Conservation (phyloP, 2,113 vertebrate genomes). For the Rafetus swinhoei region DNA sequence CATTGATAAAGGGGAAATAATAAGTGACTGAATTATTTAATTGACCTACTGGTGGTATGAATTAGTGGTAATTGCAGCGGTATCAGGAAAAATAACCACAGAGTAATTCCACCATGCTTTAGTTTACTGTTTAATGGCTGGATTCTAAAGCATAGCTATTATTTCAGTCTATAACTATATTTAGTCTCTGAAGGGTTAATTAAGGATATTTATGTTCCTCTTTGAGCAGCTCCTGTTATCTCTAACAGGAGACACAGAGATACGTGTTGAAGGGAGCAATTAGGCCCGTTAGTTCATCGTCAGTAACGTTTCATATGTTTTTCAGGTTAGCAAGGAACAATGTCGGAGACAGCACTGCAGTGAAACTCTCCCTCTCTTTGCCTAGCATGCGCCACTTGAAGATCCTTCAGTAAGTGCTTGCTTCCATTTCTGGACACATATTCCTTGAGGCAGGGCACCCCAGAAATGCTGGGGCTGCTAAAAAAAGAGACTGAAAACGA, state of each 20-base stretch:
- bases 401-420: constrained; percentile 83
- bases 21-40: not conserved
- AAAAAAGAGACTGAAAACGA: not conserved
- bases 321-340: constrained; percentile 82
- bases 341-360: constrained; percentile 77
- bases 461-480: accelerated
- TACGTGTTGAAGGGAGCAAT: not conserved
- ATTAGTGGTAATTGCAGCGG: not conserved
- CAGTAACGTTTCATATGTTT: not conserved
- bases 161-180: not conserved
- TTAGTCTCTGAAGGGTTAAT: not conserved
- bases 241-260: not conserved
- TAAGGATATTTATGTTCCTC: not conserved
- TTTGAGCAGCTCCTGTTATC: not conserved
- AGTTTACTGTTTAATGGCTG: not conserved
- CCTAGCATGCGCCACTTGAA: constrained; percentile 72
- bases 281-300: not conserved
- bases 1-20: not conserved
- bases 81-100: not conserved
- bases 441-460: not conserved
- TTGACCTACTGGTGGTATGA: not conserved
- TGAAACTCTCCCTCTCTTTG: constrained; percentile 77
- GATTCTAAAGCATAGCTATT: not conserved
- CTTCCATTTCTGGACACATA: not conserved
- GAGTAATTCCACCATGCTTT: not conserved